Evolutionary conservation across 2,113 vertebrate genomes (phyloP).

Genomic region (Vulpes ferrilata): DNA sequence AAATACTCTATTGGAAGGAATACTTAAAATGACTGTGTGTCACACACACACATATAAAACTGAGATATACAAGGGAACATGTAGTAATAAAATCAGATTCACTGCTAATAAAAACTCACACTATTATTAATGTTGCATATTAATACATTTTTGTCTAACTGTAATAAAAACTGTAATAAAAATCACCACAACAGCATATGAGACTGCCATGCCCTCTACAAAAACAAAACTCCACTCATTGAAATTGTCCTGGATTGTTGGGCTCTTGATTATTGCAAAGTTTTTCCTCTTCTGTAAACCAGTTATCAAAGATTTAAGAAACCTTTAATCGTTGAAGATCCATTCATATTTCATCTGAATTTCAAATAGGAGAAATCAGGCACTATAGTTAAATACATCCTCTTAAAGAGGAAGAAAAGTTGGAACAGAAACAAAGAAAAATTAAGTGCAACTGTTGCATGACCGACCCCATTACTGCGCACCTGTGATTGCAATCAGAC

Average conservation of each 20-base stretch:
- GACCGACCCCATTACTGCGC: not conserved
- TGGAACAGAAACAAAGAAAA: not conserved
- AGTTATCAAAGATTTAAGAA: not conserved
- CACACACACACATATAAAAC: no score
- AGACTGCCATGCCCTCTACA: not conserved
- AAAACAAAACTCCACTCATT: not conserved
- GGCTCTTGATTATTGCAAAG: not conserved
- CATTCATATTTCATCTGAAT: not conserved
- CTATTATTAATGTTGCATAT: not conserved
- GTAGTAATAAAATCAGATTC: not conserved
- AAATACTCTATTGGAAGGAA: not conserved
- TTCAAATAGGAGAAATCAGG: not conserved
- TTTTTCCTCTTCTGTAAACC: not conserved
- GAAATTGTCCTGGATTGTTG: not conserved
- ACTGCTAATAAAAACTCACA: not conserved
- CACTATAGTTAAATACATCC: not conserved
- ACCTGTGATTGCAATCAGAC: not conserved
- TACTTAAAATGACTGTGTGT: not conserved
- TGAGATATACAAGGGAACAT: not conserved
- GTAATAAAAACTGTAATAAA: not conserved
- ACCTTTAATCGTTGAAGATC: not conserved
- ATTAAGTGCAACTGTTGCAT: not conserved
- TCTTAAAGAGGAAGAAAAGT: not conserved
- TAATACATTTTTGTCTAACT: constrained; percentile 10
- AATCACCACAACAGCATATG: not conserved